Percentiles rank a stretch among this genome's conserved stretches.
Evolutionary conservation across 1,140 invertebrate species (phyloP).

Genomic region (Pseudobourletiella spinata): DNA sequence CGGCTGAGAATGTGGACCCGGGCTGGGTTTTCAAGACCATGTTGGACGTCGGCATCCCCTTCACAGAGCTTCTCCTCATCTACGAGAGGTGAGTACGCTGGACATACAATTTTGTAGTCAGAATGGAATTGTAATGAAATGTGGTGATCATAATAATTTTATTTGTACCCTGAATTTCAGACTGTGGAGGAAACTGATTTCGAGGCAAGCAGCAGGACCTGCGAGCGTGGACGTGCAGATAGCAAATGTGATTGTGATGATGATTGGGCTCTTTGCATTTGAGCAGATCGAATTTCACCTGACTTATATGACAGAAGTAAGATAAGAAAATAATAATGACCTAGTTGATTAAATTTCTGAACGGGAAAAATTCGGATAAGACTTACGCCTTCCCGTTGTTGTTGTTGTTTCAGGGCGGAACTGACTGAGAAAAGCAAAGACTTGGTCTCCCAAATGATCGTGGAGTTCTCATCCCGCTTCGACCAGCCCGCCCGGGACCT

Average conservation of each 20-base stretch:
- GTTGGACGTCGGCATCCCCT: conserved; percentile 30
- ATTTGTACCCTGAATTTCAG: conserved; percentile 6
- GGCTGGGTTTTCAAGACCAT: conserved; percentile 33
- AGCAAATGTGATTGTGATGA: conserved; percentile 30
- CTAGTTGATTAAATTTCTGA: too few species aligned
- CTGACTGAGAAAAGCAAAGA: conserved; percentile 33
- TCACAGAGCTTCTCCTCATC: conserved; percentile 19
- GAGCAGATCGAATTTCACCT: conserved; percentile 9
- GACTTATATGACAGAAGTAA: conserved; percentile 12
- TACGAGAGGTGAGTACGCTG: conserved; percentile 30
- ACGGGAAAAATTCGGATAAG: too few species aligned
- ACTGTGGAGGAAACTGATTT: conserved; percentile 23
- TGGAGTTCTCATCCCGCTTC: conserved; percentile 34
- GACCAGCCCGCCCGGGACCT: conserved; percentile 16
- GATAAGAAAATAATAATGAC: too few species aligned
- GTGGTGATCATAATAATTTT: too few species aligned
- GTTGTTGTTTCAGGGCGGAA: conserved; percentile 21
- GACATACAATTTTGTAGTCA: background rate
- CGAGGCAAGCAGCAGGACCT: conserved; percentile 1
- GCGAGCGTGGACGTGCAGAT: conserved; percentile 18
- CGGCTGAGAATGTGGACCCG: conserved; percentile 23
- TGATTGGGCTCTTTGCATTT: conserved; percentile 22
- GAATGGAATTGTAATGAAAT: too few species aligned
- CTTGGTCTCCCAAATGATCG: conserved; percentile 27
- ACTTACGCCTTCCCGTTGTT: too few species aligned